These are phyloP conservation scores for Onthophagus sagittarius DNA, from an alignment of 2,888 invertebrate genomes.

Conservation along the genomic window DNA sequence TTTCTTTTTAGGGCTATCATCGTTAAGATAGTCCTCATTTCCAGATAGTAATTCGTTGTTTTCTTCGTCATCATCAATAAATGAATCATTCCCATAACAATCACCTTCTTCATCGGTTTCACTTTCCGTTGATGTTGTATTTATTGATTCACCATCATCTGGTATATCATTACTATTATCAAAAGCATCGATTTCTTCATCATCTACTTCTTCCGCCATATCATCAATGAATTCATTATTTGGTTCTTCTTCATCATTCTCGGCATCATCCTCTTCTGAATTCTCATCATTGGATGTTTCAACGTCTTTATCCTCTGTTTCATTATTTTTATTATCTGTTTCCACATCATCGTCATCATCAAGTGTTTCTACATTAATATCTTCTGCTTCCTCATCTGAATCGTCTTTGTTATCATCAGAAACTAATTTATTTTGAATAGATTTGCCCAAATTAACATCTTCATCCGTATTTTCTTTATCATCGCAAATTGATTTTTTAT, in stretches of 20 bases:
- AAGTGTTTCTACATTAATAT: neutral
- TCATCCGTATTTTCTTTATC: neutral
- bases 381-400: neutral
- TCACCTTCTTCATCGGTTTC: slow-evolving; percentile 33
- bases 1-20: neutral
- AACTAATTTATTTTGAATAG: neutral
- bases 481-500: neutral
- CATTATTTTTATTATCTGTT: neutral
- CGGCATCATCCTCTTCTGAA: neutral
- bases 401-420: neutral
- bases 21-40: slow-evolving; percentile 32
- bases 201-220: slow-evolving; percentile 45
- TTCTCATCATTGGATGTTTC: neutral
- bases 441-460: neutral
- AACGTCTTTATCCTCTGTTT: neutral
- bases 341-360: slow-evolving; percentile 18
- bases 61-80: slow-evolving; percentile 37
- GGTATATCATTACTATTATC: slow-evolving; percentile 44
- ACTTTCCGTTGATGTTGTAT: slow-evolving; percentile 34
- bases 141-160: slow-evolving; percentile 44
- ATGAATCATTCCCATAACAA: slow-evolving; percentile 38
- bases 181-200: slow-evolving; percentile 40
- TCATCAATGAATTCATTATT: slow-evolving; percentile 33
- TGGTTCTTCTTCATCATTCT: slow-evolving; percentile 23
- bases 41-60: slow-evolving; percentile 39